Conservation (phyloP, 2,113 vertebrate genomes). For the Promerops cafer region DNA sequence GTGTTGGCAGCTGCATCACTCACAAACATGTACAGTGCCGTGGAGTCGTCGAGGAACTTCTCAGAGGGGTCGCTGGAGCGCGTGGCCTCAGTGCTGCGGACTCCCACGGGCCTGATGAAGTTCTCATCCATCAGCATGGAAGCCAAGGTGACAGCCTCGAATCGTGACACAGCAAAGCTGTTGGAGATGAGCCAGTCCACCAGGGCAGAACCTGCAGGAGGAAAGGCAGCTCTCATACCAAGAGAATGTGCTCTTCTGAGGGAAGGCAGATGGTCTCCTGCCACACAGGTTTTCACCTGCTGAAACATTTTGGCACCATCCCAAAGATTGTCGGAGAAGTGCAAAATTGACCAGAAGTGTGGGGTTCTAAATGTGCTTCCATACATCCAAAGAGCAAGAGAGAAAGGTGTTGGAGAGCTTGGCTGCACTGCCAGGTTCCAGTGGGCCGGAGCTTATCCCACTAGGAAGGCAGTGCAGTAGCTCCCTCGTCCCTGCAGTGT, state of each 20-base stretch:
- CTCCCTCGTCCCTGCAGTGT: not conserved
- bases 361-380: not conserved
- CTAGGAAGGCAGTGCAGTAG: not conserved
- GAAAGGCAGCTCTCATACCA: not conserved
- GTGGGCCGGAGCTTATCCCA: not conserved
- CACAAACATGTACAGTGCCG: slow-evolving; percentile 88
- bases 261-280: not conserved
- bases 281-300: not conserved
- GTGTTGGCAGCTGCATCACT: slow-evolving; percentile 26
- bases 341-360: not conserved
- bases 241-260: not conserved
- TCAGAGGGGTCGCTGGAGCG: slow-evolving; percentile 77
- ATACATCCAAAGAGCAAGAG: not conserved
- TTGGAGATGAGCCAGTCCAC: slow-evolving; percentile 94
- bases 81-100: slow-evolving; percentile 75
- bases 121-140: slow-evolving; percentile 89
- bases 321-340: not conserved
- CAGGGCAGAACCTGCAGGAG: slow-evolving; percentile 79
- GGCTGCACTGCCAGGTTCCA: not conserved
- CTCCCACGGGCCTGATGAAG: slow-evolving; percentile 78
- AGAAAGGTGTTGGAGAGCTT: not conserved
- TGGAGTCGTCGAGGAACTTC: slow-evolving; percentile 91
- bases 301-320: not conserved
- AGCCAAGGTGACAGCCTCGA: slow-evolving; percentile 84
- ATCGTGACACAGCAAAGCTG: slow-evolving; percentile 76